Base-by-base conservation (phyloP, 92 coral and sea anemone genomes). In the Heteractis magnifica region DNA sequence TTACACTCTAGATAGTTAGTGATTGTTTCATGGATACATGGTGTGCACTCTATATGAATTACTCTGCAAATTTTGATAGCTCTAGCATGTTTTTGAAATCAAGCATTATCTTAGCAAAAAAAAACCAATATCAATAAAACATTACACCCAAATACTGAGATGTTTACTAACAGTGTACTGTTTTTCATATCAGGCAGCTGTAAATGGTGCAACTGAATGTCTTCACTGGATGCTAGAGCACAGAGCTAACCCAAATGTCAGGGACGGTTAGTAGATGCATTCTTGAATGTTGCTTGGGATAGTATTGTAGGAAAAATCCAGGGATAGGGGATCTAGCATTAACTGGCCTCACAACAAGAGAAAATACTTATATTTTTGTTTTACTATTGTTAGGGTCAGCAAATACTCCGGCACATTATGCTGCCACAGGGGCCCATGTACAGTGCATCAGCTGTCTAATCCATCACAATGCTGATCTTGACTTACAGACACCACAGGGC, bases 161-260 rank as follows among this genome's bases (percentile, higher is more conserved):
- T 59, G 56, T 55, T 11, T 77, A 6, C 34, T 50, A 51, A 19
- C 9, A 11, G 9, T 34, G 4, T 60, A 11, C 21, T 48, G 6
- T 80, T 20, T 8, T 72, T 78, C 76, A 15, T 65, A 84, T 14
- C 76, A 96, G 99, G 99, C 99, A 51, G 94, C 99, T 34, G 92
- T 94, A 62, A 73, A 85, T 81, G 99, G 99, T 26, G 86, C 98
- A 18, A 89, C 90, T 62, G 99, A 96, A 51, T 96, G 99, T 83
- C 85, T 96, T 19, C 97, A 96, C 78, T 96, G 99, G 99, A 82
- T 96, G 65, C 84, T 96, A 62, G 97, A 94, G 65, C 90, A 79
- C 19, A 86, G 90, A 65, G 88, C 87, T 6, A 83, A 88, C 84
- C 86, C 97, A 18, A 90, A 90, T 87, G 91, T 89, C 49, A 87